Evolutionary conservation across 2,888 invertebrate genomes (phyloP).

Genomic region (Anoplius nigerrimus): DNA sequence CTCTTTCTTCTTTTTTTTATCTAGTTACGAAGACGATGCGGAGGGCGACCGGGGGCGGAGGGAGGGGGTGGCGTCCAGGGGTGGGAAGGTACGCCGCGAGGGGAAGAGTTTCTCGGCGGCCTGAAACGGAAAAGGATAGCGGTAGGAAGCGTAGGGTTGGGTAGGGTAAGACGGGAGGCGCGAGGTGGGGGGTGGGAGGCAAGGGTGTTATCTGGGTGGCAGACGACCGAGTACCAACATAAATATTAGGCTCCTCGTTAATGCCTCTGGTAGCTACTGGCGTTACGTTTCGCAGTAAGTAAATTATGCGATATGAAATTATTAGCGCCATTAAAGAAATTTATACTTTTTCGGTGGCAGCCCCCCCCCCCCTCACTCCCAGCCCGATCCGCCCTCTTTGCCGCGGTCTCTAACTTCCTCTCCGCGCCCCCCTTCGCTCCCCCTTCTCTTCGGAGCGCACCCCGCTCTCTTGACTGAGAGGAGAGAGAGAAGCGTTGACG

Average conservation of each 20-base stretch:
- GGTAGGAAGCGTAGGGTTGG: conserved; percentile 28
- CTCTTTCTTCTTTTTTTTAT: conserved; percentile 49
- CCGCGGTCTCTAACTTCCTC: too few relatives aligned
- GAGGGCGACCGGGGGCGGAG: conserved; percentile 28
- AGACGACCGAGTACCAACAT: conserved; percentile 73
- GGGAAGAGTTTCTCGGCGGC: conserved; percentile 2
- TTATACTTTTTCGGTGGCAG: conserved; percentile 70
- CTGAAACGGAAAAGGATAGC: conserved; percentile 43
- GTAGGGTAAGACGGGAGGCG: conserved; percentile 44
- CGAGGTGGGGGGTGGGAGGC: conserved; percentile 44
- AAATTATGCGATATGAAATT: conserved; percentile 76
- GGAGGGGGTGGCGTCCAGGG: conserved; percentile 33
- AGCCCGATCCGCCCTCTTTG: too few relatives aligned
- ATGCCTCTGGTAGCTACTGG: conserved; percentile 74
- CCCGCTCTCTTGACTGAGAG: conserved; percentile 38
- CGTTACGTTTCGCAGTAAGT: conserved; percentile 76
- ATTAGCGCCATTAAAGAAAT: conserved; percentile 76
- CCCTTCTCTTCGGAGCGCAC: conserved; percentile 26
- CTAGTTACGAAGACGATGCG: conserved; percentile 47
- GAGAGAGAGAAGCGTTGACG: conserved; percentile 57
- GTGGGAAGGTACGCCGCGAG: conserved; percentile 21
- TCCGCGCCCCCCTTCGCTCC: conserved; percentile 26
- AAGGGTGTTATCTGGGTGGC: conserved; percentile 74
- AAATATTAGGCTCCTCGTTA: conserved; percentile 76
- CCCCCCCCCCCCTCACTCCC: conserved; percentile 32